Percentiles rank a stretch among this genome's conserved stretches.
These are phyloP conservation scores for Athene cunicularia DNA, from an alignment of 2,113 vertebrate genomes.

Conservation along the genomic window DNA sequence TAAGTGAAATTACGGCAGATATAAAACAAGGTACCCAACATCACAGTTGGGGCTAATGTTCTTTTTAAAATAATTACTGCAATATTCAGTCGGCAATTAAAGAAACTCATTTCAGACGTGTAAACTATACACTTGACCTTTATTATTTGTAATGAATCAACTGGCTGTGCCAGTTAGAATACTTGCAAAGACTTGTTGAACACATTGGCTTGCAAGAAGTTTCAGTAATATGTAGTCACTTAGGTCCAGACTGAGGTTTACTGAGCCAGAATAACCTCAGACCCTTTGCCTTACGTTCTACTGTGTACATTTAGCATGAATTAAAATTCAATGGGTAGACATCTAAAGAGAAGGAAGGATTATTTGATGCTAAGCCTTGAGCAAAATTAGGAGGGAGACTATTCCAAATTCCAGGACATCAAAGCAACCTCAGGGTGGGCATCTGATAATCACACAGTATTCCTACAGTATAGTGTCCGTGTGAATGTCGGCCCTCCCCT, in stretches of 20 bases:
- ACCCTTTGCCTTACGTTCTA: background rate
- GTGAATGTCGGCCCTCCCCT: background rate
- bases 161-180: background rate
- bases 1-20: background rate
- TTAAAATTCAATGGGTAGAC: background rate
- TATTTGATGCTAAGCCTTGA: background rate
- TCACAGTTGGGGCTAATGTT: constrained; percentile 27
- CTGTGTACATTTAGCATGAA: background rate
- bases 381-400: background rate
- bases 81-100: constrained; percentile 60
- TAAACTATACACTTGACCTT: constrained; percentile 9
- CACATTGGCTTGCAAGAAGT: background rate
- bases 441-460: background rate
- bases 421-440: background rate
- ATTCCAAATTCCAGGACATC: background rate
- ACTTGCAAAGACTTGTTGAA: background rate
- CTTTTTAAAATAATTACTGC: constrained; percentile 33
- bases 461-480: background rate
- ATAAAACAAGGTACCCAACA: background rate
- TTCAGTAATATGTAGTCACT: background rate
- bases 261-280: background rate
- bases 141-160: constrained; percentile 49
- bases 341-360: background rate
- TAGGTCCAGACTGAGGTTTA: background rate
- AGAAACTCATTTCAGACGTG: constrained; percentile 26